phyloP scores from a whole-genome alignment of 2,888 invertebrate species.

The Drosophila mimetica region DNA sequence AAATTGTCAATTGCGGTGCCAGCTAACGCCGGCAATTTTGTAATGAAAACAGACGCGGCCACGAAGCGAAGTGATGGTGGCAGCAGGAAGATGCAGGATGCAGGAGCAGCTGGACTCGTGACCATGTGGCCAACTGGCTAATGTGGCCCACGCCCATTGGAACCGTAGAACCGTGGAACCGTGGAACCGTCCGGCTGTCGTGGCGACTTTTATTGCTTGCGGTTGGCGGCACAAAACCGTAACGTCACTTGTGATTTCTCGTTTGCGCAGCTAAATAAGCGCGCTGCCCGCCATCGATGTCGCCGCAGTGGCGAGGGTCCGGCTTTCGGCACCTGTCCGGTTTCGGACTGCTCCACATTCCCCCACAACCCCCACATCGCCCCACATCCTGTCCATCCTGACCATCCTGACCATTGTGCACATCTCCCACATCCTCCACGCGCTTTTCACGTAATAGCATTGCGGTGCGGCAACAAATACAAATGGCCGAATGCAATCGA shows the following conservation, averaged over 20 bases:
- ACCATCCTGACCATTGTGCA: conserved; percentile 2
- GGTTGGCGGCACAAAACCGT: conserved; percentile 74
- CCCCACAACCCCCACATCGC: background rate
- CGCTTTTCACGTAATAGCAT: conserved; percentile 74
- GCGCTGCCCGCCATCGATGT: conserved; percentile 44
- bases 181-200: conserved; percentile 39
- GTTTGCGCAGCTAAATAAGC: conserved; percentile 67
- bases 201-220: conserved; percentile 79
- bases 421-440: conserved; percentile 16
- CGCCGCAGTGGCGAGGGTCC: conserved; percentile 55
- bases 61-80: conserved; percentile 20
- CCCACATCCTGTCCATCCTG: background rate
- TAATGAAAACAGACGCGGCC: conserved; percentile 68
- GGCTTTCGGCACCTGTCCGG: conserved; percentile 34
- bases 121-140: conserved; percentile 52
- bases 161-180: background rate
- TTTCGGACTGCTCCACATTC: background rate
- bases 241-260: conserved; percentile 78
- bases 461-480: conserved; percentile 64
- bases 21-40: conserved; percentile 69
- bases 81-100: conserved; percentile 3
- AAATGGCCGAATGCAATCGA: conserved; percentile 36
- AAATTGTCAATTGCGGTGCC: conserved; percentile 75
- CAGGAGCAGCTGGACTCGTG: conserved; percentile 29
- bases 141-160: conserved; percentile 32